A percentile compares a stretch with the other conserved stretches of the same genome.
These are phyloP conservation scores for Rhinichthys osculus DNA, from an alignment of 2,797 vertebrate species.

Conservation along the genomic window DNA sequence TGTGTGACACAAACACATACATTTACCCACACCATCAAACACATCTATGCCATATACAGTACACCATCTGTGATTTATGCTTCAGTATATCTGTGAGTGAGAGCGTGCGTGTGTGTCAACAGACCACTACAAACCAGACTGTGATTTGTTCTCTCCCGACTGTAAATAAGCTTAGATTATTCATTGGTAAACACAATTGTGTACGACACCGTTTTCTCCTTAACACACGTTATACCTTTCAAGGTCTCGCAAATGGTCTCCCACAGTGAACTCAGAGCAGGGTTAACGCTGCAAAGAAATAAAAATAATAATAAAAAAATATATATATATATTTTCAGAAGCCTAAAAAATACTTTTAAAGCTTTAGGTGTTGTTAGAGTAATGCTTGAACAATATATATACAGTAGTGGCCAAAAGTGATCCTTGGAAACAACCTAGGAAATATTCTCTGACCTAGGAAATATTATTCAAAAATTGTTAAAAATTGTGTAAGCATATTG, in stretches of 20 bases:
- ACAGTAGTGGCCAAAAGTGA: neutral
- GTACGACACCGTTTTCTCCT: slow-evolving; percentile 13
- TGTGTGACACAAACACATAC: slow-evolving; percentile 31
- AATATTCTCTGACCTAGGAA: too few relatives aligned
- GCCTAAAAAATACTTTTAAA: neutral
- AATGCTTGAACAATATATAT: neutral
- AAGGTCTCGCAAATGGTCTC: neutral
- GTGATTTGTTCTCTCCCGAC: slow-evolving; percentile 14
- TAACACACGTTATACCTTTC: neutral
- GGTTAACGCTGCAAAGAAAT: neutral
- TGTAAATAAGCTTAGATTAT: slow-evolving; percentile 13
- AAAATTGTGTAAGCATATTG: too few relatives aligned
- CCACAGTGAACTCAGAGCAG: neutral
- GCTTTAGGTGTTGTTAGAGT: neutral
- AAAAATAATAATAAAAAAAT: neutral
- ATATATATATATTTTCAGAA: neutral
- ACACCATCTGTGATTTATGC: slow-evolving; percentile 25
- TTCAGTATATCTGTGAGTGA: neutral
- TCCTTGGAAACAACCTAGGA: too few relatives aligned
- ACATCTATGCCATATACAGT: neutral
- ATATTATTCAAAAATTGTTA: too few relatives aligned
- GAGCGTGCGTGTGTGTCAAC: neutral
- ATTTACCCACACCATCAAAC: slow-evolving; percentile 22
- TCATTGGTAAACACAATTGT: slow-evolving; percentile 5
- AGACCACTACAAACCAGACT: slow-evolving; percentile 1